These are phyloP conservation scores for Phallusia fumigata DNA, from an alignment of 23 tunicate genomes.

Conservation along the genomic window DNA sequence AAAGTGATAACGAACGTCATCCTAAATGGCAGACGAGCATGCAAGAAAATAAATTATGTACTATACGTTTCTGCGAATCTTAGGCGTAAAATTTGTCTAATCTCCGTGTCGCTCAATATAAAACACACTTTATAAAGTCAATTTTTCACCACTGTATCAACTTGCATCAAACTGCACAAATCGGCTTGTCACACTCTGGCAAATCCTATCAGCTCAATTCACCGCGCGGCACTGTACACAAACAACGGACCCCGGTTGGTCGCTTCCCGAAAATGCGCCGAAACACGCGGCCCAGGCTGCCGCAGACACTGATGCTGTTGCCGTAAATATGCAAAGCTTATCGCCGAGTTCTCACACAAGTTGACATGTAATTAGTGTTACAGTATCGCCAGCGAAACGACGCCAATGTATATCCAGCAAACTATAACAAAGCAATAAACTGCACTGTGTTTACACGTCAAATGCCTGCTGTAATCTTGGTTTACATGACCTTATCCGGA, in stretches of 20 bases:
- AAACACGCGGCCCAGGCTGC: background rate
- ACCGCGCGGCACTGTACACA: background rate
- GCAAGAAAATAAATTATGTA: no score
- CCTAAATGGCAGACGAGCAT: no score
- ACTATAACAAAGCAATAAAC: background rate
- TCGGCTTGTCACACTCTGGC: background rate
- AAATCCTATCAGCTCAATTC: conserved; percentile 2
- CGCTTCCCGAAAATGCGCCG: background rate
- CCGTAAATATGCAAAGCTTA: no score
- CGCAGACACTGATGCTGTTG: no score
- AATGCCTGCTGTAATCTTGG: background rate
- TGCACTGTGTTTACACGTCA: background rate
- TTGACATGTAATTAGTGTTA: background rate
- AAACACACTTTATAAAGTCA: no score
- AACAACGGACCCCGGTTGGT: background rate
- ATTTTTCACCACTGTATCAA: no score
- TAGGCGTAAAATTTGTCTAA: no score
- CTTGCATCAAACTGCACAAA: background rate
- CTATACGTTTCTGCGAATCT: no score
- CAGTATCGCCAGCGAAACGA: background rate
- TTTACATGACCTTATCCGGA: no score
- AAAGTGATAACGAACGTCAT: no score
- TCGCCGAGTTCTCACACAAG: background rate
- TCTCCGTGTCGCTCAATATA: no score
- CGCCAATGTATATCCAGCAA: background rate